phyloP scores from a whole-genome alignment of 2,113 vertebrate species.

The Myrmophylax atrothorax region DNA sequence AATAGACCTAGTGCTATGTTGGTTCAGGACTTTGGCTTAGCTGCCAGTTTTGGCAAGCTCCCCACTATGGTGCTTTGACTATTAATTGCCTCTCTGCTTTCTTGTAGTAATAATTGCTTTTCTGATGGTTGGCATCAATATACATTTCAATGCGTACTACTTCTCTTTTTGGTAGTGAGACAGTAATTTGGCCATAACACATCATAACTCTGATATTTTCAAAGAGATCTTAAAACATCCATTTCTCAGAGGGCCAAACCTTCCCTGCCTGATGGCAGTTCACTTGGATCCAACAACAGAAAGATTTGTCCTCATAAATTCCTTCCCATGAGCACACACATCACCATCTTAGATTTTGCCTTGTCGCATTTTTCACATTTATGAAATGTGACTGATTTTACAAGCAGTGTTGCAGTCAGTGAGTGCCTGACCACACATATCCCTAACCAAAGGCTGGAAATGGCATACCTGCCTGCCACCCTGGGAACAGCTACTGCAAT shows the following conservation, averaged over 20 bases:
- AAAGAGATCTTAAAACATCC: not conserved
- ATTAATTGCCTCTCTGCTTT: slow-evolving; percentile 17
- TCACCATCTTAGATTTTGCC: not conserved
- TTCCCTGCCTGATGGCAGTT: not conserved
- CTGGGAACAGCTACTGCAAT: slow-evolving; percentile 1
- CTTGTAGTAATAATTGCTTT: slow-evolving; percentile 18
- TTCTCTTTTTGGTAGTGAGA: not conserved
- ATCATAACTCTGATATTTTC: not conserved
- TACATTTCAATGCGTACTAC: not conserved
- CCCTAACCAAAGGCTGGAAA: not conserved
- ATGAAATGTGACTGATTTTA: not conserved
- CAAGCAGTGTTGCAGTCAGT: not conserved
- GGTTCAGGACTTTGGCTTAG: not conserved
- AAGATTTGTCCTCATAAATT: not conserved
- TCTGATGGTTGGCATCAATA: not conserved
- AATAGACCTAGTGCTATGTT: not conserved
- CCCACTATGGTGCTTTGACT: not conserved
- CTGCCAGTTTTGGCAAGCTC: slow-evolving; percentile 8
- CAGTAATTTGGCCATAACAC: slow-evolving; percentile 14
- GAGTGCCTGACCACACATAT: not conserved
- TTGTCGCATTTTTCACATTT: not conserved
- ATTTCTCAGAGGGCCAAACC: not conserved
- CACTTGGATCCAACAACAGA: not conserved
- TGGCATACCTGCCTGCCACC: slow-evolving; percentile 12
- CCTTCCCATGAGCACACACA: not conserved